Conservation (phyloP, 2,113 vertebrate genomes). For the Suricata suricatta region DNA sequence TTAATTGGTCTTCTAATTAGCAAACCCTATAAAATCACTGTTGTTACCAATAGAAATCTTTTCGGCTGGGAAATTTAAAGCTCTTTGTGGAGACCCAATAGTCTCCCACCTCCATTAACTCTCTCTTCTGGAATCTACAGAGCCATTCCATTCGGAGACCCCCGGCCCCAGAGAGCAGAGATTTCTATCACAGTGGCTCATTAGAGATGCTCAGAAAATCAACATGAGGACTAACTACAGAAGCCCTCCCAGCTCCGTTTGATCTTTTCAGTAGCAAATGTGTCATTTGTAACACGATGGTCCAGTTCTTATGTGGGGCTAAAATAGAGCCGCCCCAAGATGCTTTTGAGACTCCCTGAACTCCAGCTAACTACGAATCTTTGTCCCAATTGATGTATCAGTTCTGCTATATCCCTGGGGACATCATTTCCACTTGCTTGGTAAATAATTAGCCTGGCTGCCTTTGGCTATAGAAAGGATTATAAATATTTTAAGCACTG, state of each 20-base stretch:
- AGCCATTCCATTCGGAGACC: slow-evolving; percentile 50
- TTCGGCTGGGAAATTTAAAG: slow-evolving; percentile 55
- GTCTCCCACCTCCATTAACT: slow-evolving; percentile 49
- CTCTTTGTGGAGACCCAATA: slow-evolving; percentile 8
- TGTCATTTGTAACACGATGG: slow-evolving; percentile 39
- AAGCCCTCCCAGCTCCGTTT: slow-evolving; percentile 40
- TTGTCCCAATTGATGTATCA: slow-evolving; percentile 49
- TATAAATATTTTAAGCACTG: slow-evolving; percentile 86
- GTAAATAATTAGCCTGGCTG: slow-evolving; percentile 87
- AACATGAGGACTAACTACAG: neutral
- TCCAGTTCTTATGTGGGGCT: slow-evolving; percentile 23
- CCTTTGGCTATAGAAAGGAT: slow-evolving; percentile 82
- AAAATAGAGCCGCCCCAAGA: neutral
- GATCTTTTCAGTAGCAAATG: slow-evolving; percentile 70
- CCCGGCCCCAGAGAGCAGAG: slow-evolving; percentile 42
- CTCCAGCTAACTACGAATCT: neutral
- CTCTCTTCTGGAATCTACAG: slow-evolving; percentile 59
- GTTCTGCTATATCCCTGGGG: slow-evolving; percentile 60
- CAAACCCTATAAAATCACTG: slow-evolving; percentile 65
- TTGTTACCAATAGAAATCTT: slow-evolving; percentile 51
- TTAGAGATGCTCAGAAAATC: slow-evolving; percentile 63
- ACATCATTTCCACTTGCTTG: slow-evolving; percentile 77
- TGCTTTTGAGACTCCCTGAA: slow-evolving; percentile 27
- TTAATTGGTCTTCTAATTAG: slow-evolving; percentile 73
- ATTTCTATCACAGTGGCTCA: slow-evolving; percentile 26